Evolutionary conservation across 2,797 vertebrate species (phyloP), one percentile per base, ranked within the genome.

Genomic region (Malacoctenus gilli): DNA sequence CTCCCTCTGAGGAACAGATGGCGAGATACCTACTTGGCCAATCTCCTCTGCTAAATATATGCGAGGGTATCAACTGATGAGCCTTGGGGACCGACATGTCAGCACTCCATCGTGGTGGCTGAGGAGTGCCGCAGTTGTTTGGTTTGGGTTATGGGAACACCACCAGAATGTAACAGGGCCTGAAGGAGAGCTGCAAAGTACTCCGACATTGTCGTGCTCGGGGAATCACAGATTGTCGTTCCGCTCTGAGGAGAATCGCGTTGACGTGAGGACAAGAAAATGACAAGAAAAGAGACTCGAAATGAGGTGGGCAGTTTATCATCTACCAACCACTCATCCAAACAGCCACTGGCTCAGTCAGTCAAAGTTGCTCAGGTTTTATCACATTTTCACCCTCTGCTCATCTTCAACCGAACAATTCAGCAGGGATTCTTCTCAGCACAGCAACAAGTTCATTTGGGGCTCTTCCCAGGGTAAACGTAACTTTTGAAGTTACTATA

Each of bases 11-110:
- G 1, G 31, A 28, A 46, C 39, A 14, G 5, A 37, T 59, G 47
- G 39, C n/a, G 6, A 37, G 20, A 21, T 4, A 37, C 52, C 13
- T 48, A 75, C 28, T 22, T 68, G 67, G 61, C 41, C 15, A 41
- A 9, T 44, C 23, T n/a, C 8, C 10, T 32, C 18, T 48, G 50
- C 56, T 54, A 76, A 66, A 66, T 60, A 43, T 38, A 72, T 64
- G 66, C 52, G 28, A 68, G 40, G 13, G 16, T 52, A 59, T 69
- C 50, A 76, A 53, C 7, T 52, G 18, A 58, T 40, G 13, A 37
- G 36, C 22, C 35, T 41, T 32, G 40, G 14, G 37, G n/a, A 41
- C 7, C 69, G 38, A 11, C 35, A 35, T 59, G 35, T 75, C 43
- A 73, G 51, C 64, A 43, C 31, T 13, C 67, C 11, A 42, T 43